Evolutionary conservation across 2,888 invertebrate species (phyloP), one percentile per base, ranked within the genome.

Genomic region (Sarcophaga subvicina): DNA sequence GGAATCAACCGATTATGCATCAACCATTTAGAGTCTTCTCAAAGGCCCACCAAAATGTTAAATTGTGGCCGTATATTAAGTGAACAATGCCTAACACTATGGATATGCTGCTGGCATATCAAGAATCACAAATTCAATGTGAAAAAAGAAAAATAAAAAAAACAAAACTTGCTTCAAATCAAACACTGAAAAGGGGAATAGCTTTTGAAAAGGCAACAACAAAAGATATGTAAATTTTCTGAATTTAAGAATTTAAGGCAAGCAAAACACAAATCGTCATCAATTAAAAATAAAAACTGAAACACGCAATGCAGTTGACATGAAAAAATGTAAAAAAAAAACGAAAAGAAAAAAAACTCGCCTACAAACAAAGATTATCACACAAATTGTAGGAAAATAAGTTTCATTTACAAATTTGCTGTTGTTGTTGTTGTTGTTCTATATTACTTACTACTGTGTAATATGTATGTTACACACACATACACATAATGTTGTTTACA

Each of bases 221-320:
- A 64, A 64, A 37, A 37, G 37, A 37, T 37, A 37, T 37, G 37
- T 37, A 37, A 37, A 37, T 37, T 37, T 37, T 37, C 37, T 37
- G 8, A 37, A 37, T 37, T 37, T 37, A 37, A 37, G 37, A 37
- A 37, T 37, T 37, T 37, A 37, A 37, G 37, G 37, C 37, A 37
- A 37, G 37, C 37, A 37, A 37, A 37, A 63, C 4, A 69, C 37
- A 69, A 84, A 66, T 80, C 60, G 66, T 84, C 84, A 84, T 84
- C 75, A 80, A 84, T 70, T 76, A 84, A 80, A 80, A 84, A 84
- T 84, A 84, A 80, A 37, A 37, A 84, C 64, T 70, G n/a, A 45
- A 80, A 76, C 70, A 84, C 45, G 80, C 84, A 76, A 75, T 84
- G 69, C 60, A 70, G 70, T 71, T 71, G 37, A 8, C 37, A 37